These are phyloP conservation scores for Euspilapteryx auroguttella DNA, from an alignment of 2,888 invertebrate genomes.

Conservation along the genomic window DNA sequence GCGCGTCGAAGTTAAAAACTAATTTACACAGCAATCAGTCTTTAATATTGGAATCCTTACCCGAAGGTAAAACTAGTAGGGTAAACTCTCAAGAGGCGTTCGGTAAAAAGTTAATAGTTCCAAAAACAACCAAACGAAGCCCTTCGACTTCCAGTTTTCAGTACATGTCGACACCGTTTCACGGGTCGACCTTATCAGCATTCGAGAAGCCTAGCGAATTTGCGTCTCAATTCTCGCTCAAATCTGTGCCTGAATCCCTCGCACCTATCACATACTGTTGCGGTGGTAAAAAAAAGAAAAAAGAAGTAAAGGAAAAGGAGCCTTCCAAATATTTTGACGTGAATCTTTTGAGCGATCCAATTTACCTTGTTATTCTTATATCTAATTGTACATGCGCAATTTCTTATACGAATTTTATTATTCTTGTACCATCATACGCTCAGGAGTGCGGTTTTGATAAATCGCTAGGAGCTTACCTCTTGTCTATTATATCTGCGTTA, in stretches of 20 bases:
- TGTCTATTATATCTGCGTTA: constrained; percentile 79
- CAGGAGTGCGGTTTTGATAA: constrained; percentile 71
- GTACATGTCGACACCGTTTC: constrained; percentile 83
- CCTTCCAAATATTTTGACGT: constrained; percentile 74
- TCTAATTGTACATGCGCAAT: constrained; percentile 86
- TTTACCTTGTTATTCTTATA: constrained; percentile 79
- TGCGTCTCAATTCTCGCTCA: constrained; percentile 76
- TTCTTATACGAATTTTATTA: constrained; percentile 85
- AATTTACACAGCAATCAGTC: constrained; percentile 68
- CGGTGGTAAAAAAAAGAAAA: constrained; percentile 25
- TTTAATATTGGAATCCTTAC: constrained; percentile 65
- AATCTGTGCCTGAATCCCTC: constrained; percentile 64
- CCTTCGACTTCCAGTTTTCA: constrained; percentile 82
- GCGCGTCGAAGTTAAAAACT: constrained; percentile 33
- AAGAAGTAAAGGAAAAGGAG: constrained; percentile 31
- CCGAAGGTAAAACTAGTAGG: constrained; percentile 57
- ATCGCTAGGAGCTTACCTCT: constrained; percentile 68
- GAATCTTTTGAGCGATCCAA: constrained; percentile 72
- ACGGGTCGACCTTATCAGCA: constrained; percentile 78
- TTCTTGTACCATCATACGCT: constrained; percentile 79
- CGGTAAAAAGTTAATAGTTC: constrained; percentile 31
- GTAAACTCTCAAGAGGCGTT: constrained; percentile 37
- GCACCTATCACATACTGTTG: constrained; percentile 39
- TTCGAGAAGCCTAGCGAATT: constrained; percentile 78
- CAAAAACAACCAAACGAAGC: constrained; percentile 65